Conservation (phyloP, 2,113 vertebrate genomes). For the Oenanthe melanoleuca region DNA sequence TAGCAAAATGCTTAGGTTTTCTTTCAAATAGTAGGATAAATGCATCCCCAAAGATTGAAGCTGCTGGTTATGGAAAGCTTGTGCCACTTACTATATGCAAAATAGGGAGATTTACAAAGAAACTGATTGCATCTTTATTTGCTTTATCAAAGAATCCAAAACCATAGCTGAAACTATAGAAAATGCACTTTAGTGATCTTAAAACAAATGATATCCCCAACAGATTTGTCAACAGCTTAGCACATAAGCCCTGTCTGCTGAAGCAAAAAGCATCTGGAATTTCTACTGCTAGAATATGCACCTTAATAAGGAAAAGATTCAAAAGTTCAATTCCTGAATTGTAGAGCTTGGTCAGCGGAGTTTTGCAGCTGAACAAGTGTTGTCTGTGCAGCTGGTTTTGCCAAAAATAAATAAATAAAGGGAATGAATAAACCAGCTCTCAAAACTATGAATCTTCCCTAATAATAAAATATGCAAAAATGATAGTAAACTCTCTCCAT, state of each 20-base stretch:
- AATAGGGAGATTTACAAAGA: conserved; percentile 73
- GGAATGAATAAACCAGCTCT: conserved; percentile 4
- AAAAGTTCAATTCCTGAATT: conserved; percentile 57
- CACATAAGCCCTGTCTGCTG: conserved; percentile 5
- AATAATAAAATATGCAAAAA: conserved; percentile 74
- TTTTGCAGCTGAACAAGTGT: conserved; percentile 59
- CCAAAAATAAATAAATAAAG: conserved; percentile 60
- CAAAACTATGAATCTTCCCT: conserved; percentile 67
- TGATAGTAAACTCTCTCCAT: conserved; percentile 68
- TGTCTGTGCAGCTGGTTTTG: conserved; percentile 26
- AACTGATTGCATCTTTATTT: conserved; percentile 78
- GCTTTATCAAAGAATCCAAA: conserved; percentile 69
- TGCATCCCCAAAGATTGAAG: conserved; percentile 53
- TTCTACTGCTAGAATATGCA: conserved; percentile 41
- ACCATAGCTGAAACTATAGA: conserved; percentile 65
- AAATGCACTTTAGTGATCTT: conserved; percentile 63
- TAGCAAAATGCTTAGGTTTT: conserved; percentile 67
- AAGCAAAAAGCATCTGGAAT: conserved; percentile 60
- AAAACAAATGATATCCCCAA: conserved; percentile 51
- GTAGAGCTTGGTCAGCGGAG: conserved; percentile 64
- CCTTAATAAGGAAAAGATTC: conserved; percentile 61
- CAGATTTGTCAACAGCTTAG: conserved; percentile 18
- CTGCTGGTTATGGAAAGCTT: conserved; percentile 59
- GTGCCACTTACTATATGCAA: conserved; percentile 70
- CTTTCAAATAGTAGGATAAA: conserved; percentile 69